Evolutionary conservation across 2,888 invertebrate genomes (phyloP).

Genomic region (Amphimallon solstitiale): DNA sequence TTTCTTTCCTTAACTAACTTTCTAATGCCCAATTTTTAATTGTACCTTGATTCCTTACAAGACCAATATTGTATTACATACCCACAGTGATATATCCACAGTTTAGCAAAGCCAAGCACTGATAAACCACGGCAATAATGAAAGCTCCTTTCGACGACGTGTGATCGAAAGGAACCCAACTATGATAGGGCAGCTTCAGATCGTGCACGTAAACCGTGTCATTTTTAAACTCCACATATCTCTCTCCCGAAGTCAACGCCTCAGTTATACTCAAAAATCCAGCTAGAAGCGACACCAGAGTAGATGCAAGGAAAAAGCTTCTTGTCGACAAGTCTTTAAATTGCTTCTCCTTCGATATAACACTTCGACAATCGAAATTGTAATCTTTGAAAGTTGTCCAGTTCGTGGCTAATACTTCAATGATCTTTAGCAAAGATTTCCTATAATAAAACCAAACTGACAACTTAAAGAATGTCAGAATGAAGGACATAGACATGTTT

Average conservation of each 20-base stretch:
- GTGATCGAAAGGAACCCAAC: conserved; percentile 46
- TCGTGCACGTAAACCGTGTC: conserved; percentile 11
- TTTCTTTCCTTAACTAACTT: too few species aligned
- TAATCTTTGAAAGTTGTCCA: conserved; percentile 43
- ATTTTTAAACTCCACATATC: conserved; percentile 8
- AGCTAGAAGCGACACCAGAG: conserved; percentile 33
- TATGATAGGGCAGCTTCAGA: conserved; percentile 41
- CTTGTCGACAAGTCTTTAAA: conserved; percentile 41
- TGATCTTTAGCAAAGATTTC: conserved; percentile 44
- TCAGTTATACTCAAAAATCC: conserved; percentile 33
- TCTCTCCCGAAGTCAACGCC: conserved; percentile 1
- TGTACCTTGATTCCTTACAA: too few species aligned
- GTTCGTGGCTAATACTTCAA: conserved; percentile 40
- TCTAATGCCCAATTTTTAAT: too few species aligned
- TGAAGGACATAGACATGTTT: conserved; percentile 47
- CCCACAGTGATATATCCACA: conserved; percentile 46
- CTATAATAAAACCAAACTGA: conserved; percentile 45
- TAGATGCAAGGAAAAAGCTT: conserved; percentile 31
- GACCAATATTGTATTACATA: conserved; percentile 22
- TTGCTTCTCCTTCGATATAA: conserved; percentile 43
- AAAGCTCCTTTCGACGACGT: conserved; percentile 39
- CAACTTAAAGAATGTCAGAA: conserved; percentile 45
- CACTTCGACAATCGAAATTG: conserved; percentile 41
- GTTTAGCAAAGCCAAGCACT: conserved; percentile 43
- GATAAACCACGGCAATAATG: conserved; percentile 41